phyloP scores from a whole-genome alignment of 2,888 invertebrate species.

The Scelioninae gen. 1 region DNA sequence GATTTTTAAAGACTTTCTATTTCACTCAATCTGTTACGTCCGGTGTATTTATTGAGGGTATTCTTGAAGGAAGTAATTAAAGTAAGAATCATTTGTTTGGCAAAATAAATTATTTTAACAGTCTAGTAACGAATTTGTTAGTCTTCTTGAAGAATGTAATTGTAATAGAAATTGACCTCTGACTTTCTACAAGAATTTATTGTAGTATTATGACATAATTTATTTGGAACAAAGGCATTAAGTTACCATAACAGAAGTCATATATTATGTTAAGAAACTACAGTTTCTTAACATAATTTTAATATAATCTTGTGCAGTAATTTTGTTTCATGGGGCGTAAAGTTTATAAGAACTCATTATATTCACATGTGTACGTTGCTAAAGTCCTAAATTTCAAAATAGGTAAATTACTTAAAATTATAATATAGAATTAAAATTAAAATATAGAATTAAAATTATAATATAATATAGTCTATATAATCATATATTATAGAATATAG shows the following conservation, averaged over 20 bases:
- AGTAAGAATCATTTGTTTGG: not conserved
- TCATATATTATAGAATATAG: too few relatives aligned
- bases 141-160: not conserved
- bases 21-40: not conserved
- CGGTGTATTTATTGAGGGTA: not conserved
- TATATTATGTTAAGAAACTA: too few relatives aligned
- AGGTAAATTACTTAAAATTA: too few relatives aligned
- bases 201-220: not conserved
- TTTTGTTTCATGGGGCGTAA: too few relatives aligned
- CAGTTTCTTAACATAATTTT: not conserved
- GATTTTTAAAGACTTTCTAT: conserved; percentile 1
- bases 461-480: too few relatives aligned
- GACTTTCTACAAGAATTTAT: conserved; percentile 1
- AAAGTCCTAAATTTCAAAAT: too few relatives aligned
- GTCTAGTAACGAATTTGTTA: not conserved
- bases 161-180: not conserved
- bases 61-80: conserved; percentile 1
- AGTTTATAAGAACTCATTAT: too few relatives aligned
- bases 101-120: not conserved
- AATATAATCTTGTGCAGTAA: too few relatives aligned
- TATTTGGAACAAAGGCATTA: conserved; percentile 8
- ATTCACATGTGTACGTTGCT: too few relatives aligned
- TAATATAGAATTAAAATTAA: too few relatives aligned
- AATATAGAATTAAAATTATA: too few relatives aligned
- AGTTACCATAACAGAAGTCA: not conserved